Base-by-base conservation (phyloP, 1,140 invertebrate species). In the Drosophila asahinai region DNA sequence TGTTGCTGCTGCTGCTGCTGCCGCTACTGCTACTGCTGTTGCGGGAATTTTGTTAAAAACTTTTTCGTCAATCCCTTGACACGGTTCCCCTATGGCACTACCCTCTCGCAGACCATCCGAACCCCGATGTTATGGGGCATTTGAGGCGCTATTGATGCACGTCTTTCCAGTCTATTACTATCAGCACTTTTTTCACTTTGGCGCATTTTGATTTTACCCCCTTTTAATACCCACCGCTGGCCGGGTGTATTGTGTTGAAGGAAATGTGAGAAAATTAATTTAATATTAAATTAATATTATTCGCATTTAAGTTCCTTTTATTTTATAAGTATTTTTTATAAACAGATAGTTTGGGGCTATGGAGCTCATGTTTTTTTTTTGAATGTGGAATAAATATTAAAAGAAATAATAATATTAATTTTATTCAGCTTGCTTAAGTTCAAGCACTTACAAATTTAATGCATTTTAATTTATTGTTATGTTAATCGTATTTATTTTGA, bases 101-200 rank as follows among this genome's bases (percentile, higher is more conserved):
- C 36, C 45, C 54, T 25, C 9, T n/a, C 15, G 7, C 76, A 25
- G 38, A 51, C 54, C 45, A 58, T 40, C 30, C 52, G 58, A 52
- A 59, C 63, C 80, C 55, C 55, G 68, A 67, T 48, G 61, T 49
- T 77, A 68, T 48, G 48, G 43, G 57, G 38, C 43, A 71, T 72
- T 72, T 72, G 52, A 72, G 68, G 48, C 43, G 66, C 79, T 71
- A 83, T 81, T 83, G 84, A 89, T 89, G 84, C 83, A 87, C 80
- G 84, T 89, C 84, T 83, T 74, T 89, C 54, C 80, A 87, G 84
- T 83, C 84, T 87, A 87, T 81, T 83, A 83, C 84, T 87, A 87
- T 87, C 83, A 89, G 83, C 83, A 87, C 77, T 87, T 87, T 87
- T 87, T 78, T 80, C 72, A 77, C 72, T 87, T 83, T 80, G 38